phyloP scores from a whole-genome alignment of 2,113 vertebrate genomes.

The Tachycineta bicolor region DNA sequence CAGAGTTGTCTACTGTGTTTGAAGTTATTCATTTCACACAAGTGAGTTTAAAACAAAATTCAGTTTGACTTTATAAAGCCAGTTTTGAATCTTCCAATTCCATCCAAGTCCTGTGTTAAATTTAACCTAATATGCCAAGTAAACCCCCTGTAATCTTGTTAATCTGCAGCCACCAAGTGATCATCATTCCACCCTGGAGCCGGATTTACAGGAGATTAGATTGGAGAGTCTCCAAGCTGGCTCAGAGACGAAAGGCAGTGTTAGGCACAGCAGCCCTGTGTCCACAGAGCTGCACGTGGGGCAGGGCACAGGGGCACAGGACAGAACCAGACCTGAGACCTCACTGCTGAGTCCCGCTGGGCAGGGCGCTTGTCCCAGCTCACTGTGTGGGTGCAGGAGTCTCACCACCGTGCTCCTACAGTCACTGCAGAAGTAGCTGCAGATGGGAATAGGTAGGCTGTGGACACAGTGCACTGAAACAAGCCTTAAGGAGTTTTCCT shows the following conservation, averaged over 20 bases:
- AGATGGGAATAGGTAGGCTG: neutral
- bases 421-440: neutral
- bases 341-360: neutral
- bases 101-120: neutral
- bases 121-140: neutral
- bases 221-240: neutral
- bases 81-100: neutral
- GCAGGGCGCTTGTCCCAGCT: neutral
- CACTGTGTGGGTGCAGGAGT: accelerated
- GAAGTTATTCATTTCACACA: neutral
- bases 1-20: neutral
- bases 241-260: neutral
- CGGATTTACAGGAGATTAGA: neutral
- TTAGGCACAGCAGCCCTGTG: neutral
- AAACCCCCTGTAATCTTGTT: neutral
- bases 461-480: neutral
- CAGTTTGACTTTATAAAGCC: neutral
- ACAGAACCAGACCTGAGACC: neutral
- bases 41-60: neutral
- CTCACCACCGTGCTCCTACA: neutral
- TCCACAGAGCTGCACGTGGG: accelerated
- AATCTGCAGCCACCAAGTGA: neutral
- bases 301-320: neutral
- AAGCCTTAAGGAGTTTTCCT: neutral
- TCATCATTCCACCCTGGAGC: neutral